Conservation (phyloP, 2,113 vertebrate species). For the Promerops cafer region DNA sequence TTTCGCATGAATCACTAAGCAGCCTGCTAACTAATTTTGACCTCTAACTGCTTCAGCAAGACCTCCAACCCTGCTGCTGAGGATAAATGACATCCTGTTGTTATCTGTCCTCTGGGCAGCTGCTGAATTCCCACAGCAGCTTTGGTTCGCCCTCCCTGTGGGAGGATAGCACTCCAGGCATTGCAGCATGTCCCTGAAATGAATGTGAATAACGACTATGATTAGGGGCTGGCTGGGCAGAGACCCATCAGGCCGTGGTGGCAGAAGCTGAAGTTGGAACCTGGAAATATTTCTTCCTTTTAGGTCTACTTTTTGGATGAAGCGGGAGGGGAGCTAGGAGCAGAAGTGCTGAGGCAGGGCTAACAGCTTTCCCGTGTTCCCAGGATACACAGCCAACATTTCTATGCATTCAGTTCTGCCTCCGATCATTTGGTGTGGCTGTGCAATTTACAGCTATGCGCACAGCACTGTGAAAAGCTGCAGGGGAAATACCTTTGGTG, state of each 20-base stretch:
- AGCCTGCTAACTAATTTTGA: conserved; percentile 3
- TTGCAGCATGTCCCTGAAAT: background rate
- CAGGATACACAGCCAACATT: background rate
- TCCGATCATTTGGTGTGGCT: accelerated
- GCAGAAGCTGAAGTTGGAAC: background rate
- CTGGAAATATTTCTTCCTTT: conserved; percentile 8
- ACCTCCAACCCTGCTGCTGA: background rate
- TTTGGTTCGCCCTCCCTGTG: background rate
- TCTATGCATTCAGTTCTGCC: background rate
- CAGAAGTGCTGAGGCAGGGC: background rate
- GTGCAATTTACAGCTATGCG: accelerated
- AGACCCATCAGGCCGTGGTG: background rate
- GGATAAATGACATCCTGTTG: conserved; percentile 40
- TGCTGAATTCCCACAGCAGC: background rate
- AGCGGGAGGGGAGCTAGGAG: background rate
- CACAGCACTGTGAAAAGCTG: background rate
- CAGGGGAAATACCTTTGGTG: background rate
- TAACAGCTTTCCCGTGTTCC: background rate
- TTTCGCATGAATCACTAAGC: background rate
- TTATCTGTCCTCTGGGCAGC: conserved; percentile 6
- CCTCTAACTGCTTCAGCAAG: background rate
- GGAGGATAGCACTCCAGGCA: background rate
- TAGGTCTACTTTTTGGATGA: background rate
- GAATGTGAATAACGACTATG: background rate
- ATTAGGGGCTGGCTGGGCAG: background rate